Evolutionary conservation across 2,797 vertebrate species (phyloP).

Genomic region (Acanthornis magna): DNA sequence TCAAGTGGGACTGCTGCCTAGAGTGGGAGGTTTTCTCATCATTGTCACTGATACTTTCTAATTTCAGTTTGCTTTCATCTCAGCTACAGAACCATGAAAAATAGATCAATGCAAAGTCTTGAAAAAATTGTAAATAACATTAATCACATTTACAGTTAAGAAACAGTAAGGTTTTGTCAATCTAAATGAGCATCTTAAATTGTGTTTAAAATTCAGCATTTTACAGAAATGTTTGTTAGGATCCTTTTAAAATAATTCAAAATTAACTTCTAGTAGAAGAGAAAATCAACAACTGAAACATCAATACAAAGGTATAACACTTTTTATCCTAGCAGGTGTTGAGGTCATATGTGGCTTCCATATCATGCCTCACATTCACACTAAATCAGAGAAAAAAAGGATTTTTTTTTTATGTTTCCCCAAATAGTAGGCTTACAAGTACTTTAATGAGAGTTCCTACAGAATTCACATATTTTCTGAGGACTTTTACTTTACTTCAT

Average conservation of each 20-base stretch:
- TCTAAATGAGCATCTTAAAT: neutral
- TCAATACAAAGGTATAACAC: neutral
- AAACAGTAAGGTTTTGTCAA: neutral
- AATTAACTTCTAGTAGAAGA: neutral
- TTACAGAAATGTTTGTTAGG: neutral
- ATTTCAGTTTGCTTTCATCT: neutral
- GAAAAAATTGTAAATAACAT: neutral
- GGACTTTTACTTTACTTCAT: neutral
- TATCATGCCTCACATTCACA: neutral
- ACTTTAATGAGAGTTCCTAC: neutral
- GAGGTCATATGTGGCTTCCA: neutral
- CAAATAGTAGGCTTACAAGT: neutral
- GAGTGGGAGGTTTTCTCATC: neutral
- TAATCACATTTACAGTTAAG: neutral
- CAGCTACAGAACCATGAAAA: neutral
- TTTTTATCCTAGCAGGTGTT: neutral
- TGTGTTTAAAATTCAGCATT: neutral
- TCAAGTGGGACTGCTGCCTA: neutral
- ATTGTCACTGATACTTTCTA: neutral
- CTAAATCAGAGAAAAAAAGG: neutral
- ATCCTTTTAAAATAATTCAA: neutral
- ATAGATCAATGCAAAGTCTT: neutral
- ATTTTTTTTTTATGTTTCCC: neutral
- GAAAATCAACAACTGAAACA: neutral
- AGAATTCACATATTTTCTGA: neutral